Conservation (phyloP, 2,888 invertebrate species). For the Drosophila algonquin region DNA sequence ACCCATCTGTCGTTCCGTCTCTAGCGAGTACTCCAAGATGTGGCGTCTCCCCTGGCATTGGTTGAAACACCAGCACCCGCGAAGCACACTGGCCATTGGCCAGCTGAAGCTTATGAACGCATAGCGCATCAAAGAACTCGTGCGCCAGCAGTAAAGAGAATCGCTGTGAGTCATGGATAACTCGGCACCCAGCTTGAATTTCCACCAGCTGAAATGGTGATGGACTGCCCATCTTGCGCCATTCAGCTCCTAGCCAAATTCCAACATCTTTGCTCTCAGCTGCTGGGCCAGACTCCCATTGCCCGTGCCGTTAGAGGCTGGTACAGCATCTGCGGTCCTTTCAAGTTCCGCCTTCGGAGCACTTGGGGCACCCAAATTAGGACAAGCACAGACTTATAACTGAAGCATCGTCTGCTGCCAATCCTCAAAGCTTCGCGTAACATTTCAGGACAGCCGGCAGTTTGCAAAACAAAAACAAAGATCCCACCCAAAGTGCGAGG, state of each 20-base stretch:
- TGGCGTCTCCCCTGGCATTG: slow-evolving; percentile 85
- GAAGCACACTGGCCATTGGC: slow-evolving; percentile 89
- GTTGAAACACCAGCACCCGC: slow-evolving; percentile 85
- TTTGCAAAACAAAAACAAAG: neutral
- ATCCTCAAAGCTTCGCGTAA: slow-evolving; percentile 55
- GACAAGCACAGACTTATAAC: slow-evolving; percentile 80
- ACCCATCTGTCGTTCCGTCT: slow-evolving; percentile 88
- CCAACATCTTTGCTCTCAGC: slow-evolving; percentile 87
- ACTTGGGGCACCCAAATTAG: slow-evolving; percentile 51
- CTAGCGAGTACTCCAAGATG: slow-evolving; percentile 90
- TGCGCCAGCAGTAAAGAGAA: slow-evolving; percentile 96
- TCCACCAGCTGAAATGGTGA: slow-evolving; percentile 95
- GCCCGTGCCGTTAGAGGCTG: neutral
- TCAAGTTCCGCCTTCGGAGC: slow-evolving; percentile 36
- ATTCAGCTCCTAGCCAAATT: slow-evolving; percentile 94
- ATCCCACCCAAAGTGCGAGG: neutral
- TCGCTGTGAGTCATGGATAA: slow-evolving; percentile 91
- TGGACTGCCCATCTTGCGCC: slow-evolving; percentile 90
- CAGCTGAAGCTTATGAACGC: slow-evolving; percentile 96
- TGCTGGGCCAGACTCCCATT: slow-evolving; percentile 66
- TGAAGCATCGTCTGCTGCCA: slow-evolving; percentile 58
- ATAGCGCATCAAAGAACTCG: slow-evolving; percentile 99
- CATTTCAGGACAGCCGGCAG: slow-evolving; percentile 55
- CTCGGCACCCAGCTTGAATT: slow-evolving; percentile 75
- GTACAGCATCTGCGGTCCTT: neutral